Evolutionary conservation across 1,140 invertebrate species (phyloP).

Genomic region (Acromyrmex echinatior): DNA sequence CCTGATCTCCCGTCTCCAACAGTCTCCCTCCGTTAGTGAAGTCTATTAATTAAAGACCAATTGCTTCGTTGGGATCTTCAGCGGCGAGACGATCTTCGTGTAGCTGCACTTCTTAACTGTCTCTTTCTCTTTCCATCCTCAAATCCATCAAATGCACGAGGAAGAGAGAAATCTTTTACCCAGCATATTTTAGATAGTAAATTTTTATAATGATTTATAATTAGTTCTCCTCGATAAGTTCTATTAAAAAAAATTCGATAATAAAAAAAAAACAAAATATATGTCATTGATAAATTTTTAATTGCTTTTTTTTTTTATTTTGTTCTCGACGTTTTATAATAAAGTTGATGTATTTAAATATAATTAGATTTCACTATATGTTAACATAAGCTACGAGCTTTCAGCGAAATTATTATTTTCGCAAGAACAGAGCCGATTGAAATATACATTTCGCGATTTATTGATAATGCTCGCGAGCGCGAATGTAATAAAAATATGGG

Average conservation of each 20-base stretch:
- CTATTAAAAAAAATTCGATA: not conserved
- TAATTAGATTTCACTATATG: conserved; percentile 43
- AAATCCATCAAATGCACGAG: conserved; percentile 24
- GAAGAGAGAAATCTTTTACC: not conserved
- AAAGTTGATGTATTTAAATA: conserved; percentile 36
- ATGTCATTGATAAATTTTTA: conserved; percentile 33
- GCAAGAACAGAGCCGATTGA: conserved; percentile 58
- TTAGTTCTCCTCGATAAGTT: not conserved
- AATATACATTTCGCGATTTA: conserved; percentile 65
- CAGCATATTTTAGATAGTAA: not conserved
- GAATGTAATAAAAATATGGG: conserved; percentile 62
- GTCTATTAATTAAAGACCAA: conserved; percentile 86
- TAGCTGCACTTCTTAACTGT: conserved; percentile 54
- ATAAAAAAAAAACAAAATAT: not conserved
- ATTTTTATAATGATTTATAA: conserved; percentile 5
- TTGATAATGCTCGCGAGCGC: conserved; percentile 61
- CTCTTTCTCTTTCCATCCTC: conserved; percentile 19
- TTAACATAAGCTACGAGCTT: conserved; percentile 43
- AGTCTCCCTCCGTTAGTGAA: conserved; percentile 50
- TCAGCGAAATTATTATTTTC: conserved; percentile 61
- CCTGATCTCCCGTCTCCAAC: conserved; percentile 68
- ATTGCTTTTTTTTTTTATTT: conserved; percentile 19
- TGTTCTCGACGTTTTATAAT: conserved; percentile 2
- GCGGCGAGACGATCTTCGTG: conserved; percentile 65
- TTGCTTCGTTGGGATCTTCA: conserved; percentile 77